Evolutionary conservation across 2,113 vertebrate genomes (phyloP).

Genomic region (Burhinus oedicnemus): DNA sequence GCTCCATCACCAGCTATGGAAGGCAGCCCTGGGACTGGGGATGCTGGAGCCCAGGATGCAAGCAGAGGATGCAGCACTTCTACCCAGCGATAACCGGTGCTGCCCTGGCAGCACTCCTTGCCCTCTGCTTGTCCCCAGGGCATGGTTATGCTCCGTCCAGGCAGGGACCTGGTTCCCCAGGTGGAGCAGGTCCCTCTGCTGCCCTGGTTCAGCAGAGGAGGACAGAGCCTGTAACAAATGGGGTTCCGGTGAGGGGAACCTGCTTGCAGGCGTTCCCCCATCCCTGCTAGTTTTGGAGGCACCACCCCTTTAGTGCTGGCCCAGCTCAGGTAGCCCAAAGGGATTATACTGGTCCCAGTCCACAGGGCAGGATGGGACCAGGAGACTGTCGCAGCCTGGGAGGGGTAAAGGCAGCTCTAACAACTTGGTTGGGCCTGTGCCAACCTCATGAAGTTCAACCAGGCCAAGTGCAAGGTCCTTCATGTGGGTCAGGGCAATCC

Average conservation of each 20-base stretch:
- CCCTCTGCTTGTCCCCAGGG: background rate
- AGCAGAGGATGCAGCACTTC: background rate
- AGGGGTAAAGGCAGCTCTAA: background rate
- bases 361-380: background rate
- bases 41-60: background rate
- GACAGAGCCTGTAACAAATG: background rate
- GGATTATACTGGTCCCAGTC: background rate
- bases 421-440: background rate
- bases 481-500: too few relatives aligned
- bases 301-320: background rate
- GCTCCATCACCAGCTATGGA: background rate
- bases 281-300: background rate
- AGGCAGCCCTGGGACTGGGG: background rate
- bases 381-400: background rate
- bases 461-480: too few relatives aligned
- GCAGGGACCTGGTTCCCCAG: background rate
- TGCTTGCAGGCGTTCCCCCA: background rate
- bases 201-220: background rate
- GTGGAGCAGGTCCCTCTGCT: background rate
- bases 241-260: background rate
- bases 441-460: too few relatives aligned
- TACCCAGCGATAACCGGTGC: background rate
- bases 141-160: fast-evolving
- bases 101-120: background rate
- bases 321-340: background rate